These are phyloP conservation scores for Enteromius viviparus DNA, from an alignment of 2,797 vertebrate species.

Conservation along the genomic window DNA sequence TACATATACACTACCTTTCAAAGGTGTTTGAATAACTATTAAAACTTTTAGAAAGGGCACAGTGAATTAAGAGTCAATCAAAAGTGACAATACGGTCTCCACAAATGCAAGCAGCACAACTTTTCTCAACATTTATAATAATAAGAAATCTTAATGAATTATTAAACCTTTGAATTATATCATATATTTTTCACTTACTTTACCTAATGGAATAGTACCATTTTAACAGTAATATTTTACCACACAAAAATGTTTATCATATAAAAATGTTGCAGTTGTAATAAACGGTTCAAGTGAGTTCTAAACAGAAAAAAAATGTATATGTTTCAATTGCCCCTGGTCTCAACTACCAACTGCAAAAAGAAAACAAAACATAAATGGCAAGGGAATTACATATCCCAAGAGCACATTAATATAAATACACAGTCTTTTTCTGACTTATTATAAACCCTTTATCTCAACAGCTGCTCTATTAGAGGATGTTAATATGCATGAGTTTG, in stretches of 20 bases:
- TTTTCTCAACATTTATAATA: neutral
- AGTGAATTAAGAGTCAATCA: neutral
- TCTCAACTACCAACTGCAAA: neutral
- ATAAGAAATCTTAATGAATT: neutral
- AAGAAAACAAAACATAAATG: neutral
- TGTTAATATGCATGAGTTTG: conserved; percentile 50
- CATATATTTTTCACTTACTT: neutral
- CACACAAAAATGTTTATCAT: neutral
- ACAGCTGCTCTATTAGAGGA: conserved; percentile 41
- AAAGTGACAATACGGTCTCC: neutral
- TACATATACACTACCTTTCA: neutral
- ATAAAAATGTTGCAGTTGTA: neutral
- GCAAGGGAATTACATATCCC: neutral
- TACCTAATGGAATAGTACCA: neutral
- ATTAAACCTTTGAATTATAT: neutral
- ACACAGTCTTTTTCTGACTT: conserved; percentile 32
- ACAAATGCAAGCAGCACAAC: neutral
- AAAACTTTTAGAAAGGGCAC: neutral
- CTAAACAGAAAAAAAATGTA: neutral
- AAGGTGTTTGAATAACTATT: neutral
- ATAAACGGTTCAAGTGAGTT: neutral
- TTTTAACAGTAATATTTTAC: neutral
- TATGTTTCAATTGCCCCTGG: neutral
- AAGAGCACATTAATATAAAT: conserved; percentile 25
- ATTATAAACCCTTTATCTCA: conserved; percentile 47